These are phyloP conservation scores for Venustaconcha ellipsiformis DNA, from an alignment of 1,140 invertebrate species.

Conservation along the genomic window DNA sequence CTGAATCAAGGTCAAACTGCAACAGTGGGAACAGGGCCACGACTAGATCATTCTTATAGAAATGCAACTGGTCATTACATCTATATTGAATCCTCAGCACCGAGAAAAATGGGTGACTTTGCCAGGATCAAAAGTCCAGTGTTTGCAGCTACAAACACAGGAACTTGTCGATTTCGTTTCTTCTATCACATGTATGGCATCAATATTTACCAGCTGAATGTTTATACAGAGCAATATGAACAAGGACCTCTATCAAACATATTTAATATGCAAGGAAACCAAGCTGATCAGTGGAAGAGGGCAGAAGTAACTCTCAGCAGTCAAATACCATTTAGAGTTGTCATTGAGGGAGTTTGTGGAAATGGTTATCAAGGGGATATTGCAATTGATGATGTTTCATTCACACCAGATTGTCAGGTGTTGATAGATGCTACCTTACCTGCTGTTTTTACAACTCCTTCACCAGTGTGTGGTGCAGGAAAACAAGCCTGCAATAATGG, in stretches of 20 bases:
- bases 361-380: constrained; percentile 58
- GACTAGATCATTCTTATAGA: constrained; percentile 58
- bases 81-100: constrained; percentile 80
- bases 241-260: constrained; percentile 36
- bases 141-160: constrained; percentile 32
- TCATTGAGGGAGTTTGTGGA: constrained; percentile 55
- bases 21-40: constrained; percentile 53
- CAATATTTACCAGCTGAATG: constrained; percentile 51
- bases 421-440: constrained; percentile 36
- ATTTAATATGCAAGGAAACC: constrained; percentile 43
- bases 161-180: constrained; percentile 65
- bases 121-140: constrained; percentile 74
- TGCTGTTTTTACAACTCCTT: constrained; percentile 40
- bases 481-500: constrained; percentile 53
- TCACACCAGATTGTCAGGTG: constrained; percentile 58
- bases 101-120: constrained; percentile 76
- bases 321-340: constrained; percentile 51
- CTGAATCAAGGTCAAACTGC: constrained; percentile 43
- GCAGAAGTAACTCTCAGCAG: constrained; percentile 45
- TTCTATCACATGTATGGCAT: constrained; percentile 66
- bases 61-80: constrained; percentile 77
- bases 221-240: constrained; percentile 52
- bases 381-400: constrained; percentile 65
- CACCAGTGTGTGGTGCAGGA: constrained; percentile 45
- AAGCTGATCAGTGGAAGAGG: constrained; percentile 37